These are phyloP conservation scores for Artibeus jamaicensis DNA, from an alignment of 2,797 vertebrate genomes.

Conservation along the genomic window DNA sequence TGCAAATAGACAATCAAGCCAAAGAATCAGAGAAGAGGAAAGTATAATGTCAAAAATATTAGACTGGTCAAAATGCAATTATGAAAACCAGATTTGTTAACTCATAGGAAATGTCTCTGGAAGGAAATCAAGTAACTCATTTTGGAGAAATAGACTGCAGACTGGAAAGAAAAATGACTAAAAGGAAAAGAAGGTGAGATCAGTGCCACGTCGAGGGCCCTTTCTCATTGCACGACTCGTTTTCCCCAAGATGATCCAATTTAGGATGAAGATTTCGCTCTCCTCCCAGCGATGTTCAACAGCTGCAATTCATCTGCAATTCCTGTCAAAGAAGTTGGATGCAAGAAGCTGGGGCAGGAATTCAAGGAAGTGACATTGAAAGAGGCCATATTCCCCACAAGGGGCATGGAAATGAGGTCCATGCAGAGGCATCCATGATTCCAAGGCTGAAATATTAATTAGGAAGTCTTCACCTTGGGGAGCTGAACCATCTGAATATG, in stretches of 20 bases:
- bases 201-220: neutral
- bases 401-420: neutral
- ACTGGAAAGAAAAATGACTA: constrained; percentile 51
- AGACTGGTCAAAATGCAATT: constrained; percentile 4
- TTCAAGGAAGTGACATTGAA: constrained; percentile 27
- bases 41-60: neutral
- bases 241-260: constrained; percentile 19
- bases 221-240: neutral
- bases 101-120: constrained; percentile 21
- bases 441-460: neutral
- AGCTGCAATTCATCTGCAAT: constrained; percentile 68
- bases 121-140: neutral
- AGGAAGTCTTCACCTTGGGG: neutral
- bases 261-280: constrained; percentile 26
- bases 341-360: constrained; percentile 56
- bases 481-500: neutral
- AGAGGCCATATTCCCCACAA: neutral
- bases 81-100: constrained; percentile 26
- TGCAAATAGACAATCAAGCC: neutral
- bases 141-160: constrained; percentile 20
- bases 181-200: constrained; percentile 9
- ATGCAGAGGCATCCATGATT: constrained; percentile 17
- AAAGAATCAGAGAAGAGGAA: neutral
- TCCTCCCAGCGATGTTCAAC: neutral
- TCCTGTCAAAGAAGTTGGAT: constrained; percentile 48